Percentiles rank a stretch among this genome's conserved stretches.
These are phyloP conservation scores for Carassius gibelio DNA, from an alignment of 2,113 vertebrate species.

Conservation along the genomic window DNA sequence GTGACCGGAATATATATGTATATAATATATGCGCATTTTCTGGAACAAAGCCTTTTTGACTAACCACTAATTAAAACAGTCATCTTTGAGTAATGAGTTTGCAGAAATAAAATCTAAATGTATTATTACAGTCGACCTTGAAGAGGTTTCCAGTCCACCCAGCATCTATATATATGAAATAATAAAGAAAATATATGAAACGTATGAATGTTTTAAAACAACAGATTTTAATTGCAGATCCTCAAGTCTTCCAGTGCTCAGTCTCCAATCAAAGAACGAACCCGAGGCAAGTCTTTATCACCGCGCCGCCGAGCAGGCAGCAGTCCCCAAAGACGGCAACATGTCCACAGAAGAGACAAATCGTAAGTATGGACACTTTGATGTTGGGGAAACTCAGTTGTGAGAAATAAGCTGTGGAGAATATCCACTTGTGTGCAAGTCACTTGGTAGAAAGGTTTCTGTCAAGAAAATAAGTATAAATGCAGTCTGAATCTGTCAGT, in stretches of 20 bases:
- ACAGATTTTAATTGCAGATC: slow-evolving; percentile 75
- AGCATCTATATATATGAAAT: neutral
- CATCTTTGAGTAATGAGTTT: neutral
- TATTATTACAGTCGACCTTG: neutral
- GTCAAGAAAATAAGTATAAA: neutral
- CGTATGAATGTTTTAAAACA: neutral
- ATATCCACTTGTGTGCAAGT: neutral
- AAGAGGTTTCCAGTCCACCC: neutral
- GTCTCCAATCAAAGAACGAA: slow-evolving; percentile 88
- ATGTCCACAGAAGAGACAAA: slow-evolving; percentile 84
- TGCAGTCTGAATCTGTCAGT: neutral
- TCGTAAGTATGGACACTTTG: slow-evolving; percentile 83
- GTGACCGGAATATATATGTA: neutral
- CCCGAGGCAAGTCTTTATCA: slow-evolving; percentile 90
- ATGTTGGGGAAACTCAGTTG: neutral
- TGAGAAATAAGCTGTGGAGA: neutral
- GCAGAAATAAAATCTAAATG: neutral
- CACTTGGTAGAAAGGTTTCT: neutral
- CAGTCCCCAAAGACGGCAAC: slow-evolving; percentile 81
- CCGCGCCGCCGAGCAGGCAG: slow-evolving; percentile 79
- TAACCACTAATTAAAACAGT: neutral
- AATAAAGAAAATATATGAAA: neutral
- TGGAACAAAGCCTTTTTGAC: neutral
- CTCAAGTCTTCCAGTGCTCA: slow-evolving; percentile 92
- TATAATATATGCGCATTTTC: neutral